These are phyloP conservation scores for Drosophila aldrichi DNA, from an alignment of 2,888 invertebrate species.

Conservation along the genomic window DNA sequence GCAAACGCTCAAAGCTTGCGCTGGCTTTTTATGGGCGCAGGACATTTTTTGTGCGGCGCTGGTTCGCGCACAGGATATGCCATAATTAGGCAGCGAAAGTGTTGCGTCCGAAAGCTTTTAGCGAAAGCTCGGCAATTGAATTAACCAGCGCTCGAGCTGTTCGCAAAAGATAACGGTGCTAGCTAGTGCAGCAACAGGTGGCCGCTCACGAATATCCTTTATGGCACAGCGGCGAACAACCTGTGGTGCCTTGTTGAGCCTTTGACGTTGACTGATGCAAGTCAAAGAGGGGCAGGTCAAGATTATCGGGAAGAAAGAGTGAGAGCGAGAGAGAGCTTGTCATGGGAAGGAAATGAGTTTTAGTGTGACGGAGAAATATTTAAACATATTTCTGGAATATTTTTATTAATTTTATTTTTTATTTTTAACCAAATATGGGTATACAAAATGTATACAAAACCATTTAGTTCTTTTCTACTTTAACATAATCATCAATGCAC, in stretches of 20 bases:
- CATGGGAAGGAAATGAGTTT: not conserved
- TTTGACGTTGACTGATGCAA: not conserved
- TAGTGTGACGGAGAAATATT: not conserved
- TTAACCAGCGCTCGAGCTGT: constrained; percentile 1
- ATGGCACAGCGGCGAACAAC: constrained; percentile 30
- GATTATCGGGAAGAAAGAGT: not conserved
- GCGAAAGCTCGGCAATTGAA: constrained; percentile 30
- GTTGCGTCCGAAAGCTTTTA: constrained; percentile 37
- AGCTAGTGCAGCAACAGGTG: constrained; percentile 57
- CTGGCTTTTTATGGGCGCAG: constrained; percentile 37
- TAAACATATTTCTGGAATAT: not conserved
- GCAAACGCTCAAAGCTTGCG: constrained; percentile 32
- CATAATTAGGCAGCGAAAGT: constrained; percentile 59
- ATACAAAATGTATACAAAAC: too few relatives aligned
- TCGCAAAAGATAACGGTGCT: not conserved
- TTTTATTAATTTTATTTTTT: too few relatives aligned
- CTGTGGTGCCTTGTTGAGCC: constrained; percentile 25
- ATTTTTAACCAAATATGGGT: too few relatives aligned
- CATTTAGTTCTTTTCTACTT: too few relatives aligned
- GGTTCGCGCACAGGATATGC: constrained; percentile 75
- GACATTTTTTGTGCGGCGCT: constrained; percentile 56
- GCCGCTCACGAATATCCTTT: constrained; percentile 43
- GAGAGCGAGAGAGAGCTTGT: not conserved
- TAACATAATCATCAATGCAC: too few relatives aligned
- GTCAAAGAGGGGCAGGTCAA: constrained; percentile 8